Evolutionary conservation across 23 tunicate genomes (phyloP).

Genomic region (Phallusia fumigata): DNA sequence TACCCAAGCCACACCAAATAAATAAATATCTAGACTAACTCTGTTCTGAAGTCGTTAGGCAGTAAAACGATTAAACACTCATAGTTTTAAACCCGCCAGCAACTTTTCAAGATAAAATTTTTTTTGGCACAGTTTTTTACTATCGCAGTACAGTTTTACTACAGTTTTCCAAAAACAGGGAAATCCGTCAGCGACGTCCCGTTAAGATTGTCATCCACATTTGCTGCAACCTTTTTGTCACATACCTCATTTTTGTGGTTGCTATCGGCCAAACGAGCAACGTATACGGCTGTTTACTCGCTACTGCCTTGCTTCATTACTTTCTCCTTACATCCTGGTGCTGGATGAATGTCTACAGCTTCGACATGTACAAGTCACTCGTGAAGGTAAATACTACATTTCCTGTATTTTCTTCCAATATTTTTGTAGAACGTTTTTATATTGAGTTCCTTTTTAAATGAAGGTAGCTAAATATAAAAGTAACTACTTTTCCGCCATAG

Average conservation of each 20-base stretch:
- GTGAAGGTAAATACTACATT: constrained; percentile 37
- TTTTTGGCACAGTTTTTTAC: too few relatives aligned
- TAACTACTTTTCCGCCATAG: too few relatives aligned
- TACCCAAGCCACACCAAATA: too few relatives aligned
- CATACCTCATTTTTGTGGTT: constrained; percentile 20
- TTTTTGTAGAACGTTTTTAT: too few relatives aligned
- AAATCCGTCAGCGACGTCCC: constrained; percentile 18
- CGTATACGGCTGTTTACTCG: constrained; percentile 8
- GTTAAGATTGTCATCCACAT: constrained; percentile 16
- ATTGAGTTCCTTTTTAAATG: too few relatives aligned
- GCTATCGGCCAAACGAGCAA: constrained; percentile 18
- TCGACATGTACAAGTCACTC: constrained; percentile 32
- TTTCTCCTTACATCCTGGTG: constrained; percentile 28
- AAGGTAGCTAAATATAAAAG: too few relatives aligned
- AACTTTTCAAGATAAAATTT: too few relatives aligned
- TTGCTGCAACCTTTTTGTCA: constrained; percentile 18
- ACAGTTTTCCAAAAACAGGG: background rate
- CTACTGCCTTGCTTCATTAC: constrained; percentile 22
- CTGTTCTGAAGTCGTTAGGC: too few relatives aligned
- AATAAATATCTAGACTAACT: too few relatives aligned
- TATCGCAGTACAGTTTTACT: too few relatives aligned
- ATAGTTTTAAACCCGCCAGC: too few relatives aligned
- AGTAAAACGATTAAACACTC: too few relatives aligned
- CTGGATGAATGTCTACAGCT: constrained; percentile 41
- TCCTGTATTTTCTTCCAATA: background rate